Conservation (phyloP, 2,797 vertebrate species). For the Nyctalus aviator region DNA sequence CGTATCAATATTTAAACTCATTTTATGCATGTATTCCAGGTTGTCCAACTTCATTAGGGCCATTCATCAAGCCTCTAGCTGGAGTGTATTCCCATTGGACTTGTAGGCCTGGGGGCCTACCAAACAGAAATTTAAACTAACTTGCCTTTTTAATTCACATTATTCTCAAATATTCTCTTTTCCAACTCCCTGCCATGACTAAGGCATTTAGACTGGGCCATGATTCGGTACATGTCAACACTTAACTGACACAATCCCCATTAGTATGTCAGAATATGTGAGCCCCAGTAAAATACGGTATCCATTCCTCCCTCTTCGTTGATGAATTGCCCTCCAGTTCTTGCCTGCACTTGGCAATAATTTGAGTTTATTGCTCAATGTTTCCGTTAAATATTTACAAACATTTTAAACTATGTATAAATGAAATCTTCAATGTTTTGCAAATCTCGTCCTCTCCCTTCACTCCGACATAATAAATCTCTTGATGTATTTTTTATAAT, state of each 20-base stretch:
- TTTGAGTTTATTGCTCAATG: conserved; percentile 61
- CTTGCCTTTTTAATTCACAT: conserved; percentile 90
- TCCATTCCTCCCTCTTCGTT: neutral
- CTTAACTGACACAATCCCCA: conserved; percentile 74
- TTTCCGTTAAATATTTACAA: conserved; percentile 82
- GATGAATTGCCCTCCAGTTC: conserved; percentile 40
- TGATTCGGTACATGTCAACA: conserved; percentile 79
- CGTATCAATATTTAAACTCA: conserved; percentile 99
- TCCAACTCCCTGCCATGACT: conserved; percentile 84
- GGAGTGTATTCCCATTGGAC: conserved; percentile 91
- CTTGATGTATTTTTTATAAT: conserved; percentile 78
- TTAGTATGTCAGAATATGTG: conserved; percentile 77
- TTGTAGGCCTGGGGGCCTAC: conserved; percentile 91
- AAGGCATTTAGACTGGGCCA: conserved; percentile 82
- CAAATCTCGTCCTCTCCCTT: neutral
- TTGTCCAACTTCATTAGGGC: conserved; percentile 99
- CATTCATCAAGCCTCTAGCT: conserved; percentile 95
- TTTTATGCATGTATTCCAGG: conserved; percentile 99
- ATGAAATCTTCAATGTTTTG: conserved; percentile 62
- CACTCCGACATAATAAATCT: conserved; percentile 12
- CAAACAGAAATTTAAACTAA: conserved; percentile 92
- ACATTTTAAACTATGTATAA: conserved; percentile 69
- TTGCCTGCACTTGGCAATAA: conserved; percentile 57
- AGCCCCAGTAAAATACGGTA: conserved; percentile 57
- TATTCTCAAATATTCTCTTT: conserved; percentile 89